Base-by-base conservation (phyloP, 2,888 invertebrate genomes). In the Dicyrtomina minuta region DNA sequence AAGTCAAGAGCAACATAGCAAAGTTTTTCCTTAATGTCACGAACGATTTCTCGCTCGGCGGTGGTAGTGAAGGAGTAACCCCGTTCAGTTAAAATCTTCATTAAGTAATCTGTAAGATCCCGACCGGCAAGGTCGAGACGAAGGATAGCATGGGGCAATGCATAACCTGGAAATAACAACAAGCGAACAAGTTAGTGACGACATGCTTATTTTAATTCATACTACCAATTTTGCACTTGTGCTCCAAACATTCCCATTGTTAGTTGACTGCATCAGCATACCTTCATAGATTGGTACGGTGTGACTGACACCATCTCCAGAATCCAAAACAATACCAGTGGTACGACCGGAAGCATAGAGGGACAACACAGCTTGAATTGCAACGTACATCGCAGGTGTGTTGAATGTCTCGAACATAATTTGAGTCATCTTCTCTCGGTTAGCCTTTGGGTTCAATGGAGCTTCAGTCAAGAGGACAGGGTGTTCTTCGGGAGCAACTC, bases 361-460 rank as follows among this genome's bases (percentile, higher is more conserved):
- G 82, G 94, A 94, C n/a, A n/a, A n/a, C n/a, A n/a, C n/a, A n/a
- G n/a, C n/a, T n/a, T n/a, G n/a, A n/a, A n/a, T n/a, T n/a, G n/a
- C n/a, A n/a, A n/a, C n/a, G n/a, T n/a, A n/a, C n/a, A n/a, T n/a
- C n/a, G n/a, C n/a, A n/a, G n/a, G n/a, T n/a, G n/a, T n/a, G n/a
- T n/a, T n/a, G n/a, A n/a, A n/a, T n/a, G n/a, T n/a, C n/a, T n/a
- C n/a, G n/a, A n/a, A n/a, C n/a, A n/a, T n/a, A n/a, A n/a, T n/a
- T n/a, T n/a, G n/a, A n/a, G n/a, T n/a, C n/a, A 95, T 95, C 87
- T 94, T 95, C 83, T 95, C 95, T 79, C 95, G 87, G 86, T 95
- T 95, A 78, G 93, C 93, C 84, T 95, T 95, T 79, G 95, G 95
- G 84, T 95, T 95, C 80, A 94, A 87, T 72, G 94, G 94, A 75